Percentiles rank a stretch among this genome's conserved stretches.
These are phyloP conservation scores for Macroramphosus scolopax DNA, from an alignment of 2,797 vertebrate genomes.

Conservation along the genomic window DNA sequence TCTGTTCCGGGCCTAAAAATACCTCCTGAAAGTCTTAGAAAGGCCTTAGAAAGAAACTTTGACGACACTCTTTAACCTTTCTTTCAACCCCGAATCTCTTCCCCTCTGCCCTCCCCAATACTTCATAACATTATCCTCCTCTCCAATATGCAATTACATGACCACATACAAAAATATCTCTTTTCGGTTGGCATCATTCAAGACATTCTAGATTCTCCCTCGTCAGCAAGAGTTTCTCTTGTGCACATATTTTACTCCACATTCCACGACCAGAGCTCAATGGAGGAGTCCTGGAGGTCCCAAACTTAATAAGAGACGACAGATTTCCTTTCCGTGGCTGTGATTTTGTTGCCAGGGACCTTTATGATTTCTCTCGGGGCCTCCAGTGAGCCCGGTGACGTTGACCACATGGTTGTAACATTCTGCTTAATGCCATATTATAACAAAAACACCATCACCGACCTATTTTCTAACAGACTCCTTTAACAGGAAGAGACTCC, in stretches of 20 bases:
- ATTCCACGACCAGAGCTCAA: conserved; percentile 32
- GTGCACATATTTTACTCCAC: conserved; percentile 25
- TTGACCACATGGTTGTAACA: conserved; percentile 24
- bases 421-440: conserved; percentile 28
- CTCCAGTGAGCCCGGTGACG: conserved; percentile 42
- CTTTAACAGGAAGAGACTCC: conserved; percentile 21
- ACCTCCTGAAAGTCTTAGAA: conserved; percentile 28
- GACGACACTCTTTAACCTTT: conserved; percentile 13
- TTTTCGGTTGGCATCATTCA: conserved; percentile 3
- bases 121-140: conserved; percentile 21
- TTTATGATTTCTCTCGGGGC: conserved; percentile 13
- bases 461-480: conserved; percentile 20
- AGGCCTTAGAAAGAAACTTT: conserved; percentile 48
- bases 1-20: conserved; percentile 22
- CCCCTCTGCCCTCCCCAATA: conserved; percentile 5
- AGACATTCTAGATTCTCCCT: conserved; percentile 11
- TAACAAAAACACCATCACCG: conserved; percentile 15
- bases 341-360: conserved; percentile 18
- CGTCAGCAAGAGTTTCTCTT: conserved; percentile 1
- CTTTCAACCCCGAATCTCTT: conserved; percentile 19
- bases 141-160: conserved; percentile 66
- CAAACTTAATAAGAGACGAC: background rate
- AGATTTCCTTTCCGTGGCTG: background rate
- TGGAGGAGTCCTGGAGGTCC: conserved; percentile 36
- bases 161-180: conserved; percentile 26